Evolutionary conservation across 2,797 vertebrate genomes (phyloP), one percentile per base, ranked within the genome.

Genomic region (Malacoraja senta): DNA sequence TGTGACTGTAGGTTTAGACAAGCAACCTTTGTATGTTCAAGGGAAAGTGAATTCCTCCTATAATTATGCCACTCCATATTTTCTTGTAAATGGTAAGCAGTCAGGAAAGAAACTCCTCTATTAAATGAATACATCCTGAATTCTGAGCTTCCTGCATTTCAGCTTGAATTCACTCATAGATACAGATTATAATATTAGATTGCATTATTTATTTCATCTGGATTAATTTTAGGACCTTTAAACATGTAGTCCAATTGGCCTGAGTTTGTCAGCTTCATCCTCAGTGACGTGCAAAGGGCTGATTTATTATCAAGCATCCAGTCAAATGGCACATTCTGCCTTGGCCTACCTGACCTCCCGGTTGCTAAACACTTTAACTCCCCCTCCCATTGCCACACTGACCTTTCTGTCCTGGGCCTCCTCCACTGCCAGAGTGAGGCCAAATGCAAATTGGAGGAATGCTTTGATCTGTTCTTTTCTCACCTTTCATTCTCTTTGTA

Each of bases 51-150:
- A 26, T 86, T 86, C 29, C 53, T 63, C 13, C 58, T n/a, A 63
- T 86, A 63, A n/a, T 86, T 86, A 17, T 32, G 6, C 26, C 13
- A n/a, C n/a, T 32, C 61, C 61, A 68, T 88, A 68, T 68, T 68
- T 88, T 88, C 61, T 26, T 68, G 15, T n/a, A 15, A 65, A n/a
- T 68, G 17, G 9, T 68, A 35, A 13, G 24, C 80, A 83, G 6
- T 8, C n/a, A 17, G n/a, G 17, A 88, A 63, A 63, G 21, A 32
- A 35, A 1, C 15, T 19, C 8, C 15, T 68, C 61, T 17, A 9
- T 88, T 68, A 68, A 68, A 88, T 68, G n/a, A 65, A 35, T 35
- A n/a, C n/a, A n/a, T n/a, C n/a, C n/a, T n/a, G n/a, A n/a, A 88
- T 88, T 21, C 7, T 35, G 84, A 68, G 15, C 65, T 63, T 88